Evolutionary conservation across 1,140 invertebrate species (phyloP), one percentile per base, ranked within the genome.

Genomic region (Sycophaga agraensis): DNA sequence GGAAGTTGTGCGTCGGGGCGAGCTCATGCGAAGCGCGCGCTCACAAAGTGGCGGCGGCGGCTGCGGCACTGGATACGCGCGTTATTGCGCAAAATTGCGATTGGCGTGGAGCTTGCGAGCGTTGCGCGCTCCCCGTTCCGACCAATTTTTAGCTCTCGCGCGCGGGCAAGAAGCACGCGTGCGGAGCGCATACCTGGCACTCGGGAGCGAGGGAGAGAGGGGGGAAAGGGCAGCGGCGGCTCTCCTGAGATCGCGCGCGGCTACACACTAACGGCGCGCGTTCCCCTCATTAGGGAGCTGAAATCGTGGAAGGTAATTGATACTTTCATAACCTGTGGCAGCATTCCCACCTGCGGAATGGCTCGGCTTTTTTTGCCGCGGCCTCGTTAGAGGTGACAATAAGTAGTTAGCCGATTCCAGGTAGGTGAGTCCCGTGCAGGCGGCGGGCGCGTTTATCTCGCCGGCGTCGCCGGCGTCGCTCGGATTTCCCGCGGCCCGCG

Each of bases 301-400:
- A 63, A 74, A 54, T 48, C 65, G 73, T 75, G 69, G 73, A 74
- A 72, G 72, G 73, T 75, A 78, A 78, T 78, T 78, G 76, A 78
- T 78, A 76, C 73, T 78, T 78, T 78, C 76, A 77, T 78, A 77
- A 78, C 67, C 66, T 65, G 66, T 46, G 49, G 39, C 73, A 70
- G 70, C 74, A 78, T 78, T 78, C 73, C 74, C 73, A 75, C 72
- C 70, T 74, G 72, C 70, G 65, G 72, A 75, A 43, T 74, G 73
- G 67, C 66, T 72, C 42, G 66, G 63, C 35, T 66, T 62, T 77
- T 78, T 72, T 74, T 77, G 65, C 63, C 4, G 50, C 58, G 61
- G 70, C 66, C 74, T 78, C 76, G 71, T 78, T 78, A 78, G 64
- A 78, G 74, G 75, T 78, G 76, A 78, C 76, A 78, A 78, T 78